Base-by-base conservation (phyloP, 1,140 invertebrate species). In the Listronotus oregonensis region DNA sequence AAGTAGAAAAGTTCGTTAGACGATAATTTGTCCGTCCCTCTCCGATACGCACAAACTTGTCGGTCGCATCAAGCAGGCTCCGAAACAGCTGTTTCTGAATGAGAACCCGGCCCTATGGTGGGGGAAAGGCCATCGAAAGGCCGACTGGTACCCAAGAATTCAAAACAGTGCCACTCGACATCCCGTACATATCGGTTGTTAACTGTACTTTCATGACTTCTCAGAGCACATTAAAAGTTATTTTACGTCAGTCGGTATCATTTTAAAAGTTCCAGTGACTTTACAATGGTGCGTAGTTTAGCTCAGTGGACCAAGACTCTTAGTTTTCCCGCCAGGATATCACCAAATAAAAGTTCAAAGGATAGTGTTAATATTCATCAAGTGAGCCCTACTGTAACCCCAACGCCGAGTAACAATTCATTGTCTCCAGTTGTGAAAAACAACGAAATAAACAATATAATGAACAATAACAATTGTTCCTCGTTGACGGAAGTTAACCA, bases 291-390 rank as follows among this genome's bases (percentile, higher is more conserved):
- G 76, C 89, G 91, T 71, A 91, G 90, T 81, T 79, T 92, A 73
- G 87, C 89, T 49, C 89, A 92, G 84, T 93, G 91, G 91, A 92
- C 90, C 73, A 93, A 92, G 83, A 93, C 90, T 68, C 82, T 93
- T 75, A 92, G 90, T 83, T 93, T 93, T 78, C 91, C 91, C 63
- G 87, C 90, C 71, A 84, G 90, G 77, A 83, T 92, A 70, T 90
- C 89, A 54, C 89, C 90, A 0, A 90, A 91, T 76, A 86, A 89
- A 71, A 86, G 85, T 40, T 85, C 85, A 18, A 90, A 81, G 87
- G 90, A 78, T 85, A 84, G 82, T 83, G 62, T 82, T 82, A 54
- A 83, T 80, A 82, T 70, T 79, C 61, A 70, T 43, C 60, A 74
- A 65, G 55, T 61, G 63, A 76, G 72, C 39, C 73, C 73, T 8